A percentile compares a stretch with the other conserved stretches of the same genome.
phyloP scores from a whole-genome alignment of 2,797 vertebrate species.

The Onychomys arenicola region DNA sequence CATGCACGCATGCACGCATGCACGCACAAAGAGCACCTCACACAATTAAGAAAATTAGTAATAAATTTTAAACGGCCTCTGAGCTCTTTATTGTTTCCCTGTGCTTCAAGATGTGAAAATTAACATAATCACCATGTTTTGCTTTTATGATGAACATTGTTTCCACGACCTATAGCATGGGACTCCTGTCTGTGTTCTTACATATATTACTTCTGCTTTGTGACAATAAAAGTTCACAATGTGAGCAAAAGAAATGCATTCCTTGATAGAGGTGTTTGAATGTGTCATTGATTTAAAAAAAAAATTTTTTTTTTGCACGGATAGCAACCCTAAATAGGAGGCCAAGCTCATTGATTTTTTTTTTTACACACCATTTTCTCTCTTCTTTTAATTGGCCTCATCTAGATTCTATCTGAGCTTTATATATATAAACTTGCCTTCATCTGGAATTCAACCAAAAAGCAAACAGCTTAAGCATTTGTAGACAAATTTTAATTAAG shows the following conservation, averaged over 20 bases:
- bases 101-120: not conserved
- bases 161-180: not conserved
- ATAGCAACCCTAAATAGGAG: not conserved
- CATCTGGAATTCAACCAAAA: slow-evolving; percentile 41
- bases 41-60: not conserved
- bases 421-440: slow-evolving; percentile 12
- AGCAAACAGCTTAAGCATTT: not conserved
- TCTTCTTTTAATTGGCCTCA: not conserved
- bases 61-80: not conserved
- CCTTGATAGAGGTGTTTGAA: not conserved
- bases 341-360: not conserved
- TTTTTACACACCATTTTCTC: not conserved
- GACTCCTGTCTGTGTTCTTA: not conserved
- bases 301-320: no score
- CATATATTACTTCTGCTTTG: not conserved
- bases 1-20: not conserved
- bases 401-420: slow-evolving; percentile 6
- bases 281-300: not conserved
- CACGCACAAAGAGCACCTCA: not conserved
- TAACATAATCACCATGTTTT: not conserved
- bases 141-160: not conserved
- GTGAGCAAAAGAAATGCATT: not conserved
- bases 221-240: not conserved
- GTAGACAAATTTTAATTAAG: not conserved
- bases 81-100: slow-evolving; percentile 6